These are phyloP conservation scores for Pseudochirops corinnae DNA, from an alignment of 2,797 vertebrate genomes.

Conservation along the genomic window DNA sequence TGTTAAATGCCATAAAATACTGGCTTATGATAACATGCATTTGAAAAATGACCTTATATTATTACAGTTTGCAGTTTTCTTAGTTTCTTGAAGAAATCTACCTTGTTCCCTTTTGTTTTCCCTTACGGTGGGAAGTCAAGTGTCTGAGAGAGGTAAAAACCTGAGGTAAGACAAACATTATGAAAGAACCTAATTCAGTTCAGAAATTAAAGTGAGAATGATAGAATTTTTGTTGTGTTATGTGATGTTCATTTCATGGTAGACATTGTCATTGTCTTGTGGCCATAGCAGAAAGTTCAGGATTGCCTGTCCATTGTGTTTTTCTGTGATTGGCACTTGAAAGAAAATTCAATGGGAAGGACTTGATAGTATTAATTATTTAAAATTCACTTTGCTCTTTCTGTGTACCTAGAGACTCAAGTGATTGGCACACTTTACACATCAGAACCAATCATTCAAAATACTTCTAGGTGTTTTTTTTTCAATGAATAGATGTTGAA, in stretches of 20 bases:
- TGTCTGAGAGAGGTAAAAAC: background rate
- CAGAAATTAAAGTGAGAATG: background rate
- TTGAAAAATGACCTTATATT: background rate
- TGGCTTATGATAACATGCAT: background rate
- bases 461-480: background rate
- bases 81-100: background rate
- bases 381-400: constrained; percentile 8
- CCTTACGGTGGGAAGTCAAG: background rate
- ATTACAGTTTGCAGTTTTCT: background rate
- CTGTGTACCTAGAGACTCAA: background rate
- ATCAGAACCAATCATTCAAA: background rate
- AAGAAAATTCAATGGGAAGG: background rate
- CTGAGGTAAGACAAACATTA: background rate
- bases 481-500: background rate
- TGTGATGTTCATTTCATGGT: background rate
- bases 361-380: background rate
- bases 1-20: background rate
- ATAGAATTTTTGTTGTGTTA: background rate
- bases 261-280: background rate
- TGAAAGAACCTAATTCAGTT: background rate
- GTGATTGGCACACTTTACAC: background rate
- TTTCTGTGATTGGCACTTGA: background rate
- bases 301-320: background rate
- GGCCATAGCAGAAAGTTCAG: background rate
- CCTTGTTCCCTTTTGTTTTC: background rate